These are phyloP conservation scores for Cynoglossus semilaevis DNA, from an alignment of 2,113 vertebrate genomes.

Conservation along the genomic window DNA sequence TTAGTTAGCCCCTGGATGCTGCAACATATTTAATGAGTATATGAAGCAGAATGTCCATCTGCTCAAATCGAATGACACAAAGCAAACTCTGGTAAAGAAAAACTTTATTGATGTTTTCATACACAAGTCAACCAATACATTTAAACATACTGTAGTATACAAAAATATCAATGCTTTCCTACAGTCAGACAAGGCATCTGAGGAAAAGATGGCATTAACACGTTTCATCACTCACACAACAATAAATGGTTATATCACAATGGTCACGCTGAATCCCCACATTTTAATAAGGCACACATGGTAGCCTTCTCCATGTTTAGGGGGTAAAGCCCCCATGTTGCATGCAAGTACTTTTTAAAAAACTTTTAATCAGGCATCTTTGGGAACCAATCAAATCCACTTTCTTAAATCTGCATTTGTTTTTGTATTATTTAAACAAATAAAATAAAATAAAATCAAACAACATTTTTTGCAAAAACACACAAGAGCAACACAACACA, in stretches of 20 bases:
- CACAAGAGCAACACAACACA: conserved; percentile 33
- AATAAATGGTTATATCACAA: conserved; percentile 31
- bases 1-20: conserved; percentile 13
- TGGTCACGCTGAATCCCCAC: conserved; percentile 19
- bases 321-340: conserved; percentile 17
- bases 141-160: conserved; percentile 42
- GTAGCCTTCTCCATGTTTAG: conserved; percentile 13
- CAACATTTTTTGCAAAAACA: too few relatives aligned
- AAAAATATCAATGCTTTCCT: conserved; percentile 27
- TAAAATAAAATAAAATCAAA: too few relatives aligned
- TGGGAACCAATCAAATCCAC: conserved; percentile 17
- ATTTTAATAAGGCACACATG: conserved; percentile 32
- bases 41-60: background rate
- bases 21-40: background rate
- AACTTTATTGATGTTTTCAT: conserved; percentile 70
- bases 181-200: conserved; percentile 16
- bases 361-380: conserved; percentile 15
- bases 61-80: background rate
- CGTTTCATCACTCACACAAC: conserved; percentile 48
- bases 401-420: conserved; percentile 2
- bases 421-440: conserved; percentile 4
- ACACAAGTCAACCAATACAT: conserved; percentile 45
- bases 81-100: conserved; percentile 18
- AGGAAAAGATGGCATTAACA: conserved; percentile 30
- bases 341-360: conserved; percentile 5